These are phyloP conservation scores for Amblyopsis hoosieri DNA, from an alignment of 2,797 vertebrate genomes.

Conservation along the genomic window DNA sequence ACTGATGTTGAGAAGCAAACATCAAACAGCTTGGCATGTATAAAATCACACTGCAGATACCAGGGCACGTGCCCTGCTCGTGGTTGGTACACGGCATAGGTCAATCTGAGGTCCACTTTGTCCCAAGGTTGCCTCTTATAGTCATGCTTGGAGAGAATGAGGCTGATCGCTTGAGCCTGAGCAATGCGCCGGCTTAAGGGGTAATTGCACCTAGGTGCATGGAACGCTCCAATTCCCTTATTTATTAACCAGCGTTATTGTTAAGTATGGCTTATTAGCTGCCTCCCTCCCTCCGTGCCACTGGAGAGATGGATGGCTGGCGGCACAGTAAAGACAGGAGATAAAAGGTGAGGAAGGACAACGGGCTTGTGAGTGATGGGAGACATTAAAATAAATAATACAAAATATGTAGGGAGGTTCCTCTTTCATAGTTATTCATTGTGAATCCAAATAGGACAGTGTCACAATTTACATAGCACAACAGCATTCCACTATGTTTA, in stretches of 20 bases:
- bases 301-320: slow-evolving; percentile 2
- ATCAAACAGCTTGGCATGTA: background rate
- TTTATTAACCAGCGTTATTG: slow-evolving; percentile 74
- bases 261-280: slow-evolving; percentile 76
- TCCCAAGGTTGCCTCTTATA: slow-evolving; percentile 25
- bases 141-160: slow-evolving; percentile 31
- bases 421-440: too few relatives aligned
- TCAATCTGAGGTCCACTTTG: slow-evolving; percentile 35
- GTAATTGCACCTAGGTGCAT: slow-evolving; percentile 69
- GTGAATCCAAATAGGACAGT: too few relatives aligned
- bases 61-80: too few relatives aligned
- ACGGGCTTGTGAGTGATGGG: too few relatives aligned
- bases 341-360: too few relatives aligned
- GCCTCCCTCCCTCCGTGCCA: slow-evolving; percentile 19
- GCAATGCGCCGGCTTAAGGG: slow-evolving; percentile 35
- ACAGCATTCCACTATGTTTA: too few relatives aligned
- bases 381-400: too few relatives aligned
- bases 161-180: slow-evolving; percentile 38
- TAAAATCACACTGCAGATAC: background rate
- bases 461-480: too few relatives aligned
- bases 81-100: slow-evolving; percentile 13
- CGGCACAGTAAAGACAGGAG: background rate
- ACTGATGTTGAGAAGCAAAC: background rate
- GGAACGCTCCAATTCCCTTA: slow-evolving; percentile 69
- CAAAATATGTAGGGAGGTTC: too few relatives aligned